Percentiles rank a stretch among this genome's conserved stretches.
Conservation (phyloP, 2,797 vertebrate species). For the Ctenopoma multispine region DNA sequence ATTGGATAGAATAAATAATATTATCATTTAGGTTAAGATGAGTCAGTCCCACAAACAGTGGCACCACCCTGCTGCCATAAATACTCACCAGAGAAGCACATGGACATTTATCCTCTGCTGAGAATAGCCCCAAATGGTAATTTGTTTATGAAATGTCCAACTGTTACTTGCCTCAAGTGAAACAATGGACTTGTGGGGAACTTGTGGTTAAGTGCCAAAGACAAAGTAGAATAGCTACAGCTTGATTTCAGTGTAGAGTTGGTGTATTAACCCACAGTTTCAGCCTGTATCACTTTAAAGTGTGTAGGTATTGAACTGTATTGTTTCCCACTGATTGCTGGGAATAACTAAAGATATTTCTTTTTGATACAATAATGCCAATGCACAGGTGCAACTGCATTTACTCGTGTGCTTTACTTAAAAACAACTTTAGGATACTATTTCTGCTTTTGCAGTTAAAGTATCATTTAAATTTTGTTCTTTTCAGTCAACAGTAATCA, state of each 20-base stretch:
- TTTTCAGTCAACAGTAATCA: background rate
- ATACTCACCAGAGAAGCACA: background rate
- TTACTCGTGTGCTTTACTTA: too few relatives aligned
- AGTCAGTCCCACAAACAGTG: background rate
- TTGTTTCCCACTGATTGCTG: background rate
- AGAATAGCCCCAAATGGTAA: background rate
- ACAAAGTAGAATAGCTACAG: too few relatives aligned
- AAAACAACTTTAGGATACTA: too few relatives aligned
- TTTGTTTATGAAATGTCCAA: conserved; percentile 6
- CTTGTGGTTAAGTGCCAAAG: too few relatives aligned
- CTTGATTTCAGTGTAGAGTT: background rate
- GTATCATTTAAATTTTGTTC: background rate
- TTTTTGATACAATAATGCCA: too few relatives aligned
- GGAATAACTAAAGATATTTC: too few relatives aligned
- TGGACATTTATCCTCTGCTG: background rate
- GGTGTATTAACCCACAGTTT: background rate
- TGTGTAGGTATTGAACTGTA: background rate
- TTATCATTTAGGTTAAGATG: background rate
- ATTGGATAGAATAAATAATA: background rate
- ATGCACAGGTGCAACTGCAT: too few relatives aligned
- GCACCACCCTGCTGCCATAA: background rate
- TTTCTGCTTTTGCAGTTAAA: background rate
- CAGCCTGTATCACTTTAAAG: background rate
- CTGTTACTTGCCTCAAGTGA: too few relatives aligned
- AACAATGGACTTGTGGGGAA: too few relatives aligned